These are phyloP conservation scores for Xestia c-nigrum DNA, from an alignment of 2,888 invertebrate genomes.

Conservation along the genomic window DNA sequence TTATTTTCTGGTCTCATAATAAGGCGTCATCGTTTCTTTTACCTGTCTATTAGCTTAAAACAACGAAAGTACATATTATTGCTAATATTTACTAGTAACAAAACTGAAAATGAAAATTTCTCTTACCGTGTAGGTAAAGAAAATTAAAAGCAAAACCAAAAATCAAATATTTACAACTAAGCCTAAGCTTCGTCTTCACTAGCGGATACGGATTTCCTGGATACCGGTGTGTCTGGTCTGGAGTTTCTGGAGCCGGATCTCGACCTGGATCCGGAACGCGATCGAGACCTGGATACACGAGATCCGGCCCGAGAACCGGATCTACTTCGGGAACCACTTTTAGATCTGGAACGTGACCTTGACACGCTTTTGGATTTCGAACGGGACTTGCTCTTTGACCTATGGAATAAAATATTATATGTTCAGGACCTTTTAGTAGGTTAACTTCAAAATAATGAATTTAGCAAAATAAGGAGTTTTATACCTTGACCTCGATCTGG, in stretches of 20 bases:
- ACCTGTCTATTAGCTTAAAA: constrained; percentile 12
- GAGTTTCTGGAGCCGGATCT: constrained; percentile 86
- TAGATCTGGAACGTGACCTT: constrained; percentile 77
- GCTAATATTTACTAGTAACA: constrained; percentile 16
- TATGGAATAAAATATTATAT: constrained; percentile 58
- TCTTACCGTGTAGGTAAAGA: constrained; percentile 55
- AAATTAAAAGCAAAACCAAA: constrained; percentile 52
- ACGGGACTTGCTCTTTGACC: constrained; percentile 72
- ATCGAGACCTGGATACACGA: constrained; percentile 83
- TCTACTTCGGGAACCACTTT: constrained; percentile 61
- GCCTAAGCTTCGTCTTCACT: constrained; percentile 89
- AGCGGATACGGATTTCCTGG: constrained; percentile 91
- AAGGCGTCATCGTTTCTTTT: constrained; percentile 7
- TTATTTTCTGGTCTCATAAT: background rate
- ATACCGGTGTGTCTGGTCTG: constrained; percentile 89
- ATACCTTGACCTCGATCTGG: constrained; percentile 80
- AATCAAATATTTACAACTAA: constrained; percentile 65
- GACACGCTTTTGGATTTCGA: constrained; percentile 74
- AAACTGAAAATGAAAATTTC: constrained; percentile 30
- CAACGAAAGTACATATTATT: constrained; percentile 23
- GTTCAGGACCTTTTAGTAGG: background rate
- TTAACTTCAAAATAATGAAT: background rate
- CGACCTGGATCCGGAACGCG: constrained; percentile 81
- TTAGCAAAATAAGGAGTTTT: background rate
- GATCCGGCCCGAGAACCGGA: constrained; percentile 80